Percentiles rank a stretch among this genome's conserved stretches.
phyloP scores from a whole-genome alignment of 2,113 vertebrate species.

The Etia nguti region DNA sequence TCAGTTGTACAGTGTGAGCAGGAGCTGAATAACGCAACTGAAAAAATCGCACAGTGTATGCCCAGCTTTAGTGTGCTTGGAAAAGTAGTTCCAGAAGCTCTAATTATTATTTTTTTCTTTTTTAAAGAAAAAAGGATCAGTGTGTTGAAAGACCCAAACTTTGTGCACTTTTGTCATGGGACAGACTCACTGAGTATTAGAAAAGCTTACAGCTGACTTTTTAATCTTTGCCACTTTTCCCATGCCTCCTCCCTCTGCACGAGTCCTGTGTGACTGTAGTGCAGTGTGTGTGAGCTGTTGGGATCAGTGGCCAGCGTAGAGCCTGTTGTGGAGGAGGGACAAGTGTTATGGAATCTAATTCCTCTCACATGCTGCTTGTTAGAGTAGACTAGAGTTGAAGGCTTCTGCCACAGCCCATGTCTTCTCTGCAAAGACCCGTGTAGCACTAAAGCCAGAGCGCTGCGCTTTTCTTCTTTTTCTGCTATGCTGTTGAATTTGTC shows the following conservation, averaged over 20 bases:
- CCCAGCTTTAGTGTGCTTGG: neutral
- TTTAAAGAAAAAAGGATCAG: neutral
- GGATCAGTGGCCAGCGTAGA: neutral
- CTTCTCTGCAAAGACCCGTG: neutral
- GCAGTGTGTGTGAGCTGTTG: neutral
- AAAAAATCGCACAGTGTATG: too few relatives aligned
- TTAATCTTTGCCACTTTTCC: neutral
- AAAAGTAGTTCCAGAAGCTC: neutral
- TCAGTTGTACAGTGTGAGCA: too few relatives aligned
- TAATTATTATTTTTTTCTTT: neutral
- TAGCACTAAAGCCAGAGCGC: neutral
- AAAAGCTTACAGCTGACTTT: neutral
- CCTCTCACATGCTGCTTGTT: conserved; percentile 71
- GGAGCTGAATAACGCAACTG: too few relatives aligned
- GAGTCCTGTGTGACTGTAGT: neutral
- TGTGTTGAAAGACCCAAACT: neutral
- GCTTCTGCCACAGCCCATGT: neutral
- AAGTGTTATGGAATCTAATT: conserved; percentile 44
- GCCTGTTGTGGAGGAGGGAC: neutral
- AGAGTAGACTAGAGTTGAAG: conserved; percentile 5
- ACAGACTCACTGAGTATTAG: neutral
- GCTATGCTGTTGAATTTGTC: conserved; percentile 38
- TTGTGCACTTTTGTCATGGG: neutral
- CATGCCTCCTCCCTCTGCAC: neutral
- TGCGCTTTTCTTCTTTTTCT: neutral